Conservation (phyloP, 2,888 invertebrate species). For the Lymantria monacha region DNA sequence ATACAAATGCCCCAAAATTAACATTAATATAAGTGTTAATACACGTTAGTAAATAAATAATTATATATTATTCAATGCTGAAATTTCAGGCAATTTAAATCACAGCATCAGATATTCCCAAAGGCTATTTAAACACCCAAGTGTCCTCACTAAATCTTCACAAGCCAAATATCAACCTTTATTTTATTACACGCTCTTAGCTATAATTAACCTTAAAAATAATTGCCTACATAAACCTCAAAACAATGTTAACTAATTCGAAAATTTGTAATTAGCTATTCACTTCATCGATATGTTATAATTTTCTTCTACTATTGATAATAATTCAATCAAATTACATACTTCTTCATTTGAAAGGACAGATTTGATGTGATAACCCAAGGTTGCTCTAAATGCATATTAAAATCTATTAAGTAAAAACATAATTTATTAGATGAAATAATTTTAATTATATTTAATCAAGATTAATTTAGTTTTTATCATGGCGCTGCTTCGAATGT, state of each 20-base stretch:
- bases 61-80: not conserved
- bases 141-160: conserved; percentile 6
- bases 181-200: conserved; percentile 2
- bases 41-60: too few species aligned
- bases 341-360: not conserved
- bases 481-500: too few species aligned
- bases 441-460: too few species aligned
- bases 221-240: not conserved
- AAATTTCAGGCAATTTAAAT: not conserved
- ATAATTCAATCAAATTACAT: not conserved
- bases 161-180: not conserved
- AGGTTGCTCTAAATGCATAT: conserved; percentile 1
- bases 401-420: not conserved
- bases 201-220: conserved; percentile 9
- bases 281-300: conserved; percentile 1
- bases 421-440: too few species aligned
- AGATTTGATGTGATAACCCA: not conserved
- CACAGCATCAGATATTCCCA: not conserved
- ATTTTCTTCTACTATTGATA: not conserved
- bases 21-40: too few species aligned
- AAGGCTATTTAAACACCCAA: not conserved
- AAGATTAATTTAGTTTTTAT: too few species aligned
- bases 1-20: too few species aligned
- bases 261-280: not conserved
- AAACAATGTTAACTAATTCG: conserved; percentile 1